Conservation (phyloP, 2,113 vertebrate genomes). For the Leucopsar rothschildi region DNA sequence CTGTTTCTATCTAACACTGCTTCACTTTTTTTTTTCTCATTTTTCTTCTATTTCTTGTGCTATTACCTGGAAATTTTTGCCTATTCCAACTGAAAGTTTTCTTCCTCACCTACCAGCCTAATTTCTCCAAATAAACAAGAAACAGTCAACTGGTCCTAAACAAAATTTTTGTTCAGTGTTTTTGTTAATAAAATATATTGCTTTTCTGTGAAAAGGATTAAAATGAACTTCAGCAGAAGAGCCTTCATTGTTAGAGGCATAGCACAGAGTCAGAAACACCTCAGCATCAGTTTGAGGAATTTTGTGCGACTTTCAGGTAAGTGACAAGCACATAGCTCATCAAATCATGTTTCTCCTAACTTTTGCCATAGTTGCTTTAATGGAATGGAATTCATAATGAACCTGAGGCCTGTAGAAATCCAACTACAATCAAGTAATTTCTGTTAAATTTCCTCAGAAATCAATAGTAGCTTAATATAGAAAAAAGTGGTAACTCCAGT, state of each 20-base stretch:
- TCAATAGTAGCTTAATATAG: background rate
- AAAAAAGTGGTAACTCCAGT: background rate
- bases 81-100: background rate
- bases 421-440: background rate
- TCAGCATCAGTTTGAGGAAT: background rate
- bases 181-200: background rate
- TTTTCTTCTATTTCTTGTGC: background rate
- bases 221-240: background rate
- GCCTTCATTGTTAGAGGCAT: background rate
- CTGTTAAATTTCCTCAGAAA: background rate
- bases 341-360: background rate
- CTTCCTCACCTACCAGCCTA: rapidly evolving
- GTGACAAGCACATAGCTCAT: background rate
- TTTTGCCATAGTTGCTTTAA: background rate
- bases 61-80: background rate
- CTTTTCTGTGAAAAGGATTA: background rate
- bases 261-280: background rate
- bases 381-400: background rate
- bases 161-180: background rate
- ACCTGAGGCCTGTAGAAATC: background rate
- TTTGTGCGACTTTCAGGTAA: background rate
- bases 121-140: background rate
- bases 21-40: background rate
- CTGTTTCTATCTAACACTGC: background rate
- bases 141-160: background rate